phyloP scores from a whole-genome alignment of 2,113 vertebrate species.

The Tragulus kanchil region DNA sequence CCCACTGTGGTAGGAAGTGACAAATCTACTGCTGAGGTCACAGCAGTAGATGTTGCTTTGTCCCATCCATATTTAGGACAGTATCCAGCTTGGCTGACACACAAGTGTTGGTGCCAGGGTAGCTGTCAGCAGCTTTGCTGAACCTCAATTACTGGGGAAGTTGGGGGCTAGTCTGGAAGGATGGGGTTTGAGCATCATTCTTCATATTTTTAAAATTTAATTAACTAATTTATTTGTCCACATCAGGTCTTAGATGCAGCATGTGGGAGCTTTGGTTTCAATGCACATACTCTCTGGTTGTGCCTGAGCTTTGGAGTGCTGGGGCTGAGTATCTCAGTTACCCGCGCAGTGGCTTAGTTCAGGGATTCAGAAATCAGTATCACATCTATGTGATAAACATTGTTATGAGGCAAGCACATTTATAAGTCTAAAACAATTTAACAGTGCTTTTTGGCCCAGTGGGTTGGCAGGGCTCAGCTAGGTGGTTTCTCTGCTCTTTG shows the following conservation, averaged over 20 bases:
- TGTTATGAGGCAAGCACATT: background rate
- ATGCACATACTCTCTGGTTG: background rate
- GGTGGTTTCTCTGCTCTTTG: background rate
- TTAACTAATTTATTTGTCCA: background rate
- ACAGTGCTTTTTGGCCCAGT: background rate
- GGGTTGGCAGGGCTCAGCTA: background rate
- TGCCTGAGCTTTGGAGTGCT: background rate
- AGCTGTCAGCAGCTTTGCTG: background rate
- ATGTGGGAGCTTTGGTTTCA: background rate
- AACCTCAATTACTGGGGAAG: background rate
- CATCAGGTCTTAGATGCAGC: background rate
- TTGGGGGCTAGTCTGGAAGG: background rate
- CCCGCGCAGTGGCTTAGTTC: background rate
- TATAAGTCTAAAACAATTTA: background rate
- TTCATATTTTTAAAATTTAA: background rate
- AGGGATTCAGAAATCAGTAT: background rate
- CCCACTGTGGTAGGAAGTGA: background rate
- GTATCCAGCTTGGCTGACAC: background rate
- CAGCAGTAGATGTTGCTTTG: background rate
- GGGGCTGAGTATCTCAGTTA: background rate
- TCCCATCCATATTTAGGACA: background rate
- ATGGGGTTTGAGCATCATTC: background rate
- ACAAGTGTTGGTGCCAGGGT: background rate
- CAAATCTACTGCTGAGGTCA: background rate
- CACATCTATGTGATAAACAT: background rate